These are phyloP conservation scores for Tetramorium alpestre DNA, from an alignment of 1,140 invertebrate species.

Conservation along the genomic window DNA sequence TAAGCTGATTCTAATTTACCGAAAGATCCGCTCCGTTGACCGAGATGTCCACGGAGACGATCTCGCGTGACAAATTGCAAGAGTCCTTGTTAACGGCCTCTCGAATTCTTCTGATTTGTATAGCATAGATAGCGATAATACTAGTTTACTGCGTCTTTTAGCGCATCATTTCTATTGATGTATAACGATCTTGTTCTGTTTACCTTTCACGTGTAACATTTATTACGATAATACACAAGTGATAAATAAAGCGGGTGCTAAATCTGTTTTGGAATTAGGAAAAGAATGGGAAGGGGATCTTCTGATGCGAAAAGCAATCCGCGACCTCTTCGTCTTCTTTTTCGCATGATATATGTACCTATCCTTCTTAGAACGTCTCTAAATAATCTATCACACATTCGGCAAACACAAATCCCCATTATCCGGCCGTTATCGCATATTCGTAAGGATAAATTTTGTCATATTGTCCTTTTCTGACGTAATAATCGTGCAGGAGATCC, in stretches of 20 bases:
- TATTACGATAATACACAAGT: constrained; percentile 73
- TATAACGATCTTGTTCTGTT: constrained; percentile 75
- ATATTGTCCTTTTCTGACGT: constrained; percentile 60
- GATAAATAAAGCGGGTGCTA: constrained; percentile 75
- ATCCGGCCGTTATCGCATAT: background rate
- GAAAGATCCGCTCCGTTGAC: constrained; percentile 1
- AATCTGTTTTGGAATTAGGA: background rate
- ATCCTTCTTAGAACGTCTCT: background rate
- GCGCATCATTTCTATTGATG: constrained; percentile 69
- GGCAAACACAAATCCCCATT: background rate
- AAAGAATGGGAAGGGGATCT: background rate
- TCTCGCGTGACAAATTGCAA: constrained; percentile 27
- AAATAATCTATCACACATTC: constrained; percentile 11
- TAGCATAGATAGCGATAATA: constrained; percentile 54
- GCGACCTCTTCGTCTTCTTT: constrained; percentile 39
- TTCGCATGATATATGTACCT: background rate
- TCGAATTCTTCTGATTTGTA: constrained; percentile 44
- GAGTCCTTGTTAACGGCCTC: constrained; percentile 44
- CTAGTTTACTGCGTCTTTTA: constrained; percentile 68
- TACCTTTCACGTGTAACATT: constrained; percentile 76
- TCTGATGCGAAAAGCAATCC: background rate
- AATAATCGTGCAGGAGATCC: constrained; percentile 84
- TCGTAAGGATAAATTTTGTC: constrained; percentile 35
- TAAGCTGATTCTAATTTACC: constrained; percentile 62
- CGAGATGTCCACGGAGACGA: background rate